A percentile compares a stretch with the other conserved stretches of the same genome.
phyloP scores from a whole-genome alignment of 2,888 invertebrate species.

The Trimorus sp. region DNA sequence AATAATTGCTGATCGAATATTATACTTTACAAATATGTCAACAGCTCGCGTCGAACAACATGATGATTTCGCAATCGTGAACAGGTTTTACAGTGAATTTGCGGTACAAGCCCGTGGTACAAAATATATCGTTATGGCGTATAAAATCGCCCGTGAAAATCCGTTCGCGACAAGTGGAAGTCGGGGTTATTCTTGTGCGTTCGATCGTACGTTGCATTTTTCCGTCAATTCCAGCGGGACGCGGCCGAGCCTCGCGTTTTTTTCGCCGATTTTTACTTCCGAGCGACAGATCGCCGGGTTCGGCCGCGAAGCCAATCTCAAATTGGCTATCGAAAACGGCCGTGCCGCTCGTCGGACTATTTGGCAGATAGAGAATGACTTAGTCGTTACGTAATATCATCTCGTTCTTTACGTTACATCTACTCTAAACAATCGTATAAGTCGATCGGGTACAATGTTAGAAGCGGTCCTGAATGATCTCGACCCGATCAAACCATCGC shows the following conservation, averaged over 20 bases:
- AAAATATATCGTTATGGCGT: conserved; percentile 40
- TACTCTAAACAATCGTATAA: conserved; percentile 51
- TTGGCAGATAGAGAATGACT: conserved; percentile 39
- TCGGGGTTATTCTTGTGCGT: conserved; percentile 41
- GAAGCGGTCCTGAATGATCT: conserved; percentile 7
- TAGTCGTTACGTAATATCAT: conserved; percentile 34
- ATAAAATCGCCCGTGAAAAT: conserved; percentile 42
- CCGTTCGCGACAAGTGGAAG: conserved; percentile 23
- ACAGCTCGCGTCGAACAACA: conserved; percentile 42
- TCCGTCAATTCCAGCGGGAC: conserved; percentile 38
- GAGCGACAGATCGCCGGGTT: no score
- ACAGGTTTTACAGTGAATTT: conserved; percentile 43
- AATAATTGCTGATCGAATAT: conserved; percentile 48
- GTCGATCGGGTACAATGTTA: conserved; percentile 41
- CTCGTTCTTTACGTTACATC: conserved; percentile 51
- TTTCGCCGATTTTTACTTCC: background rate
- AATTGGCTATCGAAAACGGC: conserved; percentile 15
- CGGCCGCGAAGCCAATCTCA: background rate
- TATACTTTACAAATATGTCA: conserved; percentile 43
- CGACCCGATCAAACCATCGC: conserved; percentile 1
- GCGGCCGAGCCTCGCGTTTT: conserved; percentile 35
- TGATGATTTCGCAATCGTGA: conserved; percentile 52
- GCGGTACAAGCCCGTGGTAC: conserved; percentile 29
- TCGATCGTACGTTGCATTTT: conserved; percentile 17
- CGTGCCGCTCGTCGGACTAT: conserved; percentile 29